Conservation (phyloP, 2,888 invertebrate species). For the Vannuccia rotundouncinata region DNA sequence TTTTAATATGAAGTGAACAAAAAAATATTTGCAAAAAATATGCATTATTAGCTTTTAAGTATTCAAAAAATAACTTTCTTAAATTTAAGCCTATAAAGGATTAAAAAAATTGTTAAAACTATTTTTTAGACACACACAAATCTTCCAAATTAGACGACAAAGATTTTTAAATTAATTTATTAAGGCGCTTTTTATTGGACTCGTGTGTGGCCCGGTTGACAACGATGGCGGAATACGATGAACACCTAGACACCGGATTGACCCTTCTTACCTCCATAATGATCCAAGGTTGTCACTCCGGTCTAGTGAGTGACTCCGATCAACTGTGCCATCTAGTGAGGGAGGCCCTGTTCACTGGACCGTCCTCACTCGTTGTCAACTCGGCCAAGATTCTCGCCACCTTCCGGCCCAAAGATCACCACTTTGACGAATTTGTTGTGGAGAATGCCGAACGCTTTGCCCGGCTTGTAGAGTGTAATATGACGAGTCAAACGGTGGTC, state of each 20-base stretch:
- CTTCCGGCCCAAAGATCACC: background rate
- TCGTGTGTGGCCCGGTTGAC: background rate
- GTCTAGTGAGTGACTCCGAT: background rate
- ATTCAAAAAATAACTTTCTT: too few species aligned
- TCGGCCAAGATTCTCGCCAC: background rate
- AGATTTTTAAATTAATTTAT: too few species aligned
- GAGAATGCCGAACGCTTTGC: background rate
- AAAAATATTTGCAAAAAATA: too few species aligned
- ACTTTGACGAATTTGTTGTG: background rate
- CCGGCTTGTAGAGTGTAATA: background rate
- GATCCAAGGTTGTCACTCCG: background rate
- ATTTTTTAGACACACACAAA: too few species aligned
- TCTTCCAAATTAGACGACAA: too few species aligned
- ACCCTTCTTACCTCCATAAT: conserved; percentile 1
- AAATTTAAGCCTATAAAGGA: too few species aligned
- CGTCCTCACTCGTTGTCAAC: background rate
- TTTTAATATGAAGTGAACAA: too few species aligned
- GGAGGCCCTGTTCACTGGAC: background rate
- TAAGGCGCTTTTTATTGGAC: background rate
- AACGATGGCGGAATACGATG: background rate
- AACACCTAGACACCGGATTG: background rate
- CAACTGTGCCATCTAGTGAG: background rate
- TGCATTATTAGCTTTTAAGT: too few species aligned
- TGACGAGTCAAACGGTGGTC: background rate
- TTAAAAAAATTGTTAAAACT: too few species aligned